phyloP scores from a whole-genome alignment of 2,113 vertebrate species.

The Hyperopisus bebe region DNA sequence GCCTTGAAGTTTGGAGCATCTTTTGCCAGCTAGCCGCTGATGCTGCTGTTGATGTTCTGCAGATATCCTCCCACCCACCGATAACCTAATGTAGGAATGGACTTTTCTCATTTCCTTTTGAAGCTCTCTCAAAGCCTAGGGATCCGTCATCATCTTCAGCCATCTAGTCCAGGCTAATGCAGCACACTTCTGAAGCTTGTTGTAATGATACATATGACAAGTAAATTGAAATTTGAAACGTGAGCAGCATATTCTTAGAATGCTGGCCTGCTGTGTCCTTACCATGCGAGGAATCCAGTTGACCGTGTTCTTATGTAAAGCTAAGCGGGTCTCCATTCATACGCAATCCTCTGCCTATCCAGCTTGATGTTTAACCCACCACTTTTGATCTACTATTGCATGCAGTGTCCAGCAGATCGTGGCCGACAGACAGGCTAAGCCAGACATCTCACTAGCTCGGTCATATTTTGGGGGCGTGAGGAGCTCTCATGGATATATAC shows the following conservation, averaged over 20 bases:
- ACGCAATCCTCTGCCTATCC: neutral
- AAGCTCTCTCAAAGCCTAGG: neutral
- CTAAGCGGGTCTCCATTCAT: neutral
- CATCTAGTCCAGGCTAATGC: neutral
- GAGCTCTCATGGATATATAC: neutral
- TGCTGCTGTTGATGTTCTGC: slow-evolving; percentile 30
- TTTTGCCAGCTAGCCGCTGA: slow-evolving; percentile 22
- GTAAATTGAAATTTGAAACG: too few species aligned
- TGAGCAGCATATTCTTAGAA: slow-evolving; percentile 27
- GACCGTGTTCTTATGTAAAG: neutral
- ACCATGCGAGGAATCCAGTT: slow-evolving; percentile 24
- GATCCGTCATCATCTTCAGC: neutral
- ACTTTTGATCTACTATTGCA: slow-evolving; percentile 21
- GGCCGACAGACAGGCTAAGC: neutral
- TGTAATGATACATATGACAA: too few species aligned
- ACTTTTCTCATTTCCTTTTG: neutral
- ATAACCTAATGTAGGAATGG: neutral
- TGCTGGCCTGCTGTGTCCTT: slow-evolving; percentile 21
- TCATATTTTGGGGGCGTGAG: neutral
- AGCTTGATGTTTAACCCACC: slow-evolving; percentile 29
- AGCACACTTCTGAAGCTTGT: slow-evolving; percentile 27
- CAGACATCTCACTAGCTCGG: slow-evolving; percentile 26
- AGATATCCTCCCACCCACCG: slow-evolving; percentile 18
- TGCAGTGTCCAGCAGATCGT: slow-evolving; percentile 30
- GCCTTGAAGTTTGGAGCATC: slow-evolving; percentile 34